Conservation (phyloP, 2,888 invertebrate species). For the Adelognathus sp. region DNA sequence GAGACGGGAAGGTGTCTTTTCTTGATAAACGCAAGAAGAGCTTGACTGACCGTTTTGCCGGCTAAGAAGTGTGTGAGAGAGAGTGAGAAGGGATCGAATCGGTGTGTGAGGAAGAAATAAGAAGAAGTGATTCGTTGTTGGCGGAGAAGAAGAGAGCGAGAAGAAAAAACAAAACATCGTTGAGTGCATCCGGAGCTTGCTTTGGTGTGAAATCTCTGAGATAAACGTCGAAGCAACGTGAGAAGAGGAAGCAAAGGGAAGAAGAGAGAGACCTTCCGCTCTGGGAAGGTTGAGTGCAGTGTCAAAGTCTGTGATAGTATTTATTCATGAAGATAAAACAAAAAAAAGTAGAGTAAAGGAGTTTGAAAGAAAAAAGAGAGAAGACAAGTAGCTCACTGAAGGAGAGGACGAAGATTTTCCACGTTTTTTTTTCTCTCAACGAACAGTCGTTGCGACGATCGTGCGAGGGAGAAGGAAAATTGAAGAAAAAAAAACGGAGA, state of each 20-base stretch:
- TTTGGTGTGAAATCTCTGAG: constrained; percentile 4
- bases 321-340: constrained; percentile 75
- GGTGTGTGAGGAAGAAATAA: constrained; percentile 15
- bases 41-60: constrained; percentile 35
- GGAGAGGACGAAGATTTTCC: neutral
- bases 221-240: constrained; percentile 7
- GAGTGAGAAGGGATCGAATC: constrained; percentile 7
- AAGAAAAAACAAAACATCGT: constrained; percentile 29
- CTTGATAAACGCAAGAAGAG: constrained; percentile 33
- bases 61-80: constrained; percentile 32
- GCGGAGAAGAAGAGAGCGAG: neutral
- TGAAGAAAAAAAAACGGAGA: neutral
- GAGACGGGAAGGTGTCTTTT: constrained; percentile 36
- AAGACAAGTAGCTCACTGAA: constrained; percentile 12
- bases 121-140: neutral
- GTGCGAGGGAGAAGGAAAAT: too few species aligned
- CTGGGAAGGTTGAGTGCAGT: constrained; percentile 66
- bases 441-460: neutral
- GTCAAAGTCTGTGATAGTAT: constrained; percentile 80
- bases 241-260: neutral
- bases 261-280: constrained; percentile 47
- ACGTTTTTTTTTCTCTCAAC: too few species aligned
- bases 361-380: constrained; percentile 32
- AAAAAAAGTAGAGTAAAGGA: constrained; percentile 59
- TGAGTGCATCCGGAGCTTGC: constrained; percentile 15